Percentiles rank a stretch among this genome's conserved stretches.
phyloP scores from a whole-genome alignment of 1,140 invertebrate genomes.

The Drosophila grimshawi region DNA sequence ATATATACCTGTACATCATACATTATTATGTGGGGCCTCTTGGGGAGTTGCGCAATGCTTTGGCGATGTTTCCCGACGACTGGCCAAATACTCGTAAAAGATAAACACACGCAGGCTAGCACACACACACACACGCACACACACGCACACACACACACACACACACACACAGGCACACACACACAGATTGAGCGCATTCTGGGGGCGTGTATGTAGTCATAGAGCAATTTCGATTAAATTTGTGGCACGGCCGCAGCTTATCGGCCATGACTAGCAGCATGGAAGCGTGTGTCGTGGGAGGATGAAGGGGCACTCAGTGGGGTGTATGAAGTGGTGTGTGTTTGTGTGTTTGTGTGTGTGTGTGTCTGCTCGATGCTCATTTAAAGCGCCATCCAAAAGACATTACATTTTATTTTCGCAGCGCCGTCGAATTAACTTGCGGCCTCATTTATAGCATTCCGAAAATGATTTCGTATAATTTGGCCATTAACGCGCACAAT shows the following conservation, averaged over 20 bases:
- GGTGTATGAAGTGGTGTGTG: neutral
- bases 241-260: conserved; percentile 40
- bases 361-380: conserved; percentile 23
- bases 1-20: neutral
- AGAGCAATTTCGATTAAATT: conserved; percentile 53
- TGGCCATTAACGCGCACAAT: conserved; percentile 49
- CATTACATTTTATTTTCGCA: conserved; percentile 53
- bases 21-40: conserved; percentile 1
- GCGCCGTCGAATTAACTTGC: conserved; percentile 48
- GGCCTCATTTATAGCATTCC: conserved; percentile 56
- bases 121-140: neutral
- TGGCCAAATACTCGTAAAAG: conserved; percentile 2
- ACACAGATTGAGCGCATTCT: neutral
- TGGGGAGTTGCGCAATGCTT: conserved; percentile 4
- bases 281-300: neutral
- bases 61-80: conserved; percentile 18
- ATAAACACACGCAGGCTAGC: neutral
- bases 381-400: conserved; percentile 32
- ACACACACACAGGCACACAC: conserved; percentile 4
- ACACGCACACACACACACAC: conserved; percentile 1
- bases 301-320: neutral
- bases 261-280: conserved; percentile 2
- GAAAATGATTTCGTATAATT: conserved; percentile 60
- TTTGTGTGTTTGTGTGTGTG: neutral
- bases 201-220: neutral